Base-by-base conservation (phyloP, 2,888 invertebrate genomes). In the Gnatocerus cornutus region DNA sequence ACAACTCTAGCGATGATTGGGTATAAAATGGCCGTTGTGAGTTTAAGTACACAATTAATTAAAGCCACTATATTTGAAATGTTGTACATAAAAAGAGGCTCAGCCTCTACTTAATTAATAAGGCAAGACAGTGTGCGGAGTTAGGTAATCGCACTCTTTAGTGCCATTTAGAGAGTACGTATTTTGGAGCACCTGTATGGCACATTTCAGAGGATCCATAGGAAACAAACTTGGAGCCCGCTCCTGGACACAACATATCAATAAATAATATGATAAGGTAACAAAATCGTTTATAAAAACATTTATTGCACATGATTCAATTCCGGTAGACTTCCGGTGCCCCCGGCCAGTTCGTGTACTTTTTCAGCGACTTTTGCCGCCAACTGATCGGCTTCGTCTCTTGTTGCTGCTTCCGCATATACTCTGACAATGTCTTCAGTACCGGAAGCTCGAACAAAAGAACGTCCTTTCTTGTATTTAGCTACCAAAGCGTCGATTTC, bases 391-490 rank as follows among this genome's bases (percentile, higher is more conserved):
- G 79, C 80, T 58, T 91, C 90, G 80, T 88, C 86, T 79, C 90
- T 88, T 3, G 93, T 92, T 16, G 92, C 90, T 1, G 97, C 96
- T 85, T 99, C 99, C 0, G 98, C 97, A 85, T 99, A 99, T 0
- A 99, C 93, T 71, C 99, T 88, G 1, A 99, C 94, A 8, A 98
- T 88, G 84, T 99, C 97, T 86, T 99, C 99, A 0, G 99, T 99
- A 6, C 99, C 99, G 0, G 99, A 99, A 0, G 99, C 93, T 50
- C 98, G 89, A 0, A 98, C 97, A 86, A 99, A 99, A 2, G 97
- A 89, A 59, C 99, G 87, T 0, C 93, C 96, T 74, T 89, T 88
- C 3, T 86, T 84, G 83, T 93, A 95, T 56, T 89, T 88, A 0
- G 87, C 80, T 3, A 94, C 93, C 0, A 93, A 82, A 59, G 87